phyloP scores from a whole-genome alignment of 2,797 vertebrate species.

The Pseudotriccus pelzelni region DNA sequence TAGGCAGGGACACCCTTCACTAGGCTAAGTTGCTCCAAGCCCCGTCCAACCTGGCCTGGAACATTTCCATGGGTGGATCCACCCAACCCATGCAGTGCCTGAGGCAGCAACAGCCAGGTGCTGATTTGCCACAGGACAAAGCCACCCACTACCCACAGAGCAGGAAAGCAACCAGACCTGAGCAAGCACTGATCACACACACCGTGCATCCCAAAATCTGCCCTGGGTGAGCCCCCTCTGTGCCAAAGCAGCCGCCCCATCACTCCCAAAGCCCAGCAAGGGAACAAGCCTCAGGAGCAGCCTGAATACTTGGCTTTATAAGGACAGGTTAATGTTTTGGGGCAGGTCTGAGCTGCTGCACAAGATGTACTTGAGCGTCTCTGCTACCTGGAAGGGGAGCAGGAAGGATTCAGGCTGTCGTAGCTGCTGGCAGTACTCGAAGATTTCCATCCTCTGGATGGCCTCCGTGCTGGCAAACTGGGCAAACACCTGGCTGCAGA shows the following conservation, averaged over 20 bases:
- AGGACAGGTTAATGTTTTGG: not conserved
- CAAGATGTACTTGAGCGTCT: not conserved
- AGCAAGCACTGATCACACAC: not conserved
- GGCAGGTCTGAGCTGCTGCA: not conserved
- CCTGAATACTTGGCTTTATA: not conserved
- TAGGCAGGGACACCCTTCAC: not conserved
- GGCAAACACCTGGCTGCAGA: slow-evolving; percentile 78
- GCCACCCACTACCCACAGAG: not conserved
- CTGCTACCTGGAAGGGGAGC: slow-evolving; percentile 86
- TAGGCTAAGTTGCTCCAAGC: not conserved
- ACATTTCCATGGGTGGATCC: not conserved
- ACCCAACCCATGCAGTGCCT: rapidly evolving
- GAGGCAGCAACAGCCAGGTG: not conserved
- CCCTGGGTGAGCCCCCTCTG: not conserved
- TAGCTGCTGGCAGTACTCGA: slow-evolving; percentile 87
- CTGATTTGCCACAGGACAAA: not conserved
- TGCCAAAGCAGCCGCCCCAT: rapidly evolving
- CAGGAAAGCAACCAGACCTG: not conserved
- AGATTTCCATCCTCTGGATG: slow-evolving; percentile 88
- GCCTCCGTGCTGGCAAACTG: slow-evolving; percentile 82
- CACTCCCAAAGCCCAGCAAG: not conserved
- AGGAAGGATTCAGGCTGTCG: slow-evolving; percentile 76
- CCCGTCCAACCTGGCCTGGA: not conserved
- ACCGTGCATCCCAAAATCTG: not conserved
- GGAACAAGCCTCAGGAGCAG: not conserved